phyloP scores from a whole-genome alignment of 2,888 invertebrate genomes.

The Plagodis dolabraria region DNA sequence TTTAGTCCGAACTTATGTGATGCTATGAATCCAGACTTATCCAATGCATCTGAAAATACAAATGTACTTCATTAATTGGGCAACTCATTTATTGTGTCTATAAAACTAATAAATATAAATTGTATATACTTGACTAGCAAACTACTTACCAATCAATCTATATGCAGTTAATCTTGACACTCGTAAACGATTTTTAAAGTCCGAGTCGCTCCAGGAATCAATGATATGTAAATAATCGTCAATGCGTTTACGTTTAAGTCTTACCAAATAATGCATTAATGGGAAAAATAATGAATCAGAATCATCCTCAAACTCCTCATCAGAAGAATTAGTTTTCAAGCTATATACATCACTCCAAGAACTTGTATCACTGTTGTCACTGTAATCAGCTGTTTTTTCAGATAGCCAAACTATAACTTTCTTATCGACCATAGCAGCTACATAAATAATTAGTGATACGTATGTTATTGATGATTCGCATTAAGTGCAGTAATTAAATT shows the following conservation, averaged over 20 bases:
- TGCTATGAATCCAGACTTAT: slow-evolving; percentile 65
- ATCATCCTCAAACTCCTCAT: slow-evolving; percentile 37
- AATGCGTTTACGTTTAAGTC: slow-evolving; percentile 56
- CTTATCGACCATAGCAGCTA: slow-evolving; percentile 45
- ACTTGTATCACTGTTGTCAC: slow-evolving; percentile 58
- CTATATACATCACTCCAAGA: slow-evolving; percentile 55
- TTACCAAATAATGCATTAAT: slow-evolving; percentile 62
- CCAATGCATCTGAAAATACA: slow-evolving; percentile 63
- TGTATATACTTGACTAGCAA: background rate
- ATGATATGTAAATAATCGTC: slow-evolving; percentile 67
- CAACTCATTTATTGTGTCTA: too few relatives aligned
- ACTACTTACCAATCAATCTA: slow-evolving; percentile 55
- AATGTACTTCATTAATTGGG: background rate
- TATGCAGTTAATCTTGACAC: slow-evolving; percentile 59
- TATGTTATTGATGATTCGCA: too few relatives aligned
- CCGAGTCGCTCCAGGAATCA: slow-evolving; percentile 64
- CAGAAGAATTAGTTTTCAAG: slow-evolving; percentile 10
- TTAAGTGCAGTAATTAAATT: too few relatives aligned
- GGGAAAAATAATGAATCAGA: slow-evolving; percentile 57
- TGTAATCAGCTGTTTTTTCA: slow-evolving; percentile 42
- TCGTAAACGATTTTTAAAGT: slow-evolving; percentile 63
- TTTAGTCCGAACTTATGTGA: slow-evolving; percentile 65
- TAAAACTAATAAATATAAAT: too few relatives aligned
- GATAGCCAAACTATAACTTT: slow-evolving; percentile 50
- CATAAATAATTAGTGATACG: background rate